phyloP scores from a whole-genome alignment of 2,113 vertebrate genomes.

The Gobiocypris rarus region DNA sequence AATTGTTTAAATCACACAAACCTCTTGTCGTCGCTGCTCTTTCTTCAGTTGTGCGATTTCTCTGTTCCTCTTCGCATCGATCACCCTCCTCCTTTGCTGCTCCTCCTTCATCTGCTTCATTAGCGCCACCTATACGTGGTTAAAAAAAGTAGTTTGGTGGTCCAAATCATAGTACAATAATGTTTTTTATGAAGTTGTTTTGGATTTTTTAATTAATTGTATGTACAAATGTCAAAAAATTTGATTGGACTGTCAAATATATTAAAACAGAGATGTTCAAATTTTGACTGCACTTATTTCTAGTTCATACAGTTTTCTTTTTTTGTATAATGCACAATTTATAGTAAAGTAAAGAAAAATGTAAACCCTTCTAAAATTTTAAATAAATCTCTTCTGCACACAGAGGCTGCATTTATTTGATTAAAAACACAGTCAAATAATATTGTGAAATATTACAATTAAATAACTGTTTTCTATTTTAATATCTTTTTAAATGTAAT shows the following conservation, averaged over 20 bases:
- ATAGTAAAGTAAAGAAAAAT: neutral
- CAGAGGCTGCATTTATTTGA: no score
- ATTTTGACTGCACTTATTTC: neutral
- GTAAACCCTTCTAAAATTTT: no score
- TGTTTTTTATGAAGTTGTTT: neutral
- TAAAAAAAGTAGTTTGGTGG: neutral
- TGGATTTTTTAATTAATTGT: neutral
- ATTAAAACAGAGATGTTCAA: neutral
- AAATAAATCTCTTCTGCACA: no score
- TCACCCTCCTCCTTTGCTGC: constrained; percentile 89
- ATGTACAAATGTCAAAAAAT: neutral
- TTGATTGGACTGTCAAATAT: neutral
- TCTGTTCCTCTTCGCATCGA: constrained; percentile 90
- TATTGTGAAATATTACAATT: no score
- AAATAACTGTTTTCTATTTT: no score
- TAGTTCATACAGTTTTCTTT: neutral
- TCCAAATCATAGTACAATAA: neutral
- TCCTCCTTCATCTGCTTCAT: constrained; percentile 99
- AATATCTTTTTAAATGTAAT: neutral
- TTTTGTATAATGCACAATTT: neutral
- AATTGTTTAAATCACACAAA: constrained; percentile 48
- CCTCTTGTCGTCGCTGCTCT: constrained; percentile 92
- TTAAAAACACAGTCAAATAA: no score
- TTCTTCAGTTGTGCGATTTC: constrained; percentile 97
- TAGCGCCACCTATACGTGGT: constrained; percentile 84